Conservation (phyloP, 2,113 vertebrate genomes). For the Garra rufa region DNA sequence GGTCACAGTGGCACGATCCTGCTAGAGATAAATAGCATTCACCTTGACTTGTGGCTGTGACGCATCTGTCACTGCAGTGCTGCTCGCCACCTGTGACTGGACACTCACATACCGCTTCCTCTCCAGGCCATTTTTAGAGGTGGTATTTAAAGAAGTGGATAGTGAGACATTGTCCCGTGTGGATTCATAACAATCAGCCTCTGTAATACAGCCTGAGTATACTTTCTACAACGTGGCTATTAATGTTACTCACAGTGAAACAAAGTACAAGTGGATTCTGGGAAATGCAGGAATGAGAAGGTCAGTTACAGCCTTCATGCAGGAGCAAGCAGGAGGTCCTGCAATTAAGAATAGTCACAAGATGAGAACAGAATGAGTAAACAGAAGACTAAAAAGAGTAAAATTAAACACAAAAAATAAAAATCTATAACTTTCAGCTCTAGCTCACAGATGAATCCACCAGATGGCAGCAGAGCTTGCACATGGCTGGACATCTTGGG, state of each 20-base stretch:
- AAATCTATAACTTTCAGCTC: background rate
- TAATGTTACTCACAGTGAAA: constrained; percentile 1
- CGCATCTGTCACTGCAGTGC: constrained; percentile 22
- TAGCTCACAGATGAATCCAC: background rate
- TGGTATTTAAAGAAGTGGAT: constrained; percentile 33
- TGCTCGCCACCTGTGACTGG: constrained; percentile 38
- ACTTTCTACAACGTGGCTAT: background rate
- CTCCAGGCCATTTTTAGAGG: constrained; percentile 32
- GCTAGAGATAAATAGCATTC: constrained; percentile 24
- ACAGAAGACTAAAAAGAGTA: background rate
- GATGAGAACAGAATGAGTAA: background rate
- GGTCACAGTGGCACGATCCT: constrained; percentile 13
- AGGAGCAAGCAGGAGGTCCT: background rate
- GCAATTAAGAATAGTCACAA: background rate
- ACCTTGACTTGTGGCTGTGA: constrained; percentile 39
- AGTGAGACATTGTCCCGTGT: constrained; percentile 21
- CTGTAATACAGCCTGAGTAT: constrained; percentile 23
- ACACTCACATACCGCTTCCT: constrained; percentile 11
- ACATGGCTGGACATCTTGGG: background rate
- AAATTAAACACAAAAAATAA: background rate
- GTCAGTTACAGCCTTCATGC: constrained; percentile 9
- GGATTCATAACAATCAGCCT: constrained; percentile 18
- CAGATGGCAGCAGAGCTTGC: constrained; percentile 52
- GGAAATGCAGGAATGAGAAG: background rate
- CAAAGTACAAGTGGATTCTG: constrained; percentile 8